phyloP scores from a whole-genome alignment of 2,888 invertebrate species.

The Unio delphinus region DNA sequence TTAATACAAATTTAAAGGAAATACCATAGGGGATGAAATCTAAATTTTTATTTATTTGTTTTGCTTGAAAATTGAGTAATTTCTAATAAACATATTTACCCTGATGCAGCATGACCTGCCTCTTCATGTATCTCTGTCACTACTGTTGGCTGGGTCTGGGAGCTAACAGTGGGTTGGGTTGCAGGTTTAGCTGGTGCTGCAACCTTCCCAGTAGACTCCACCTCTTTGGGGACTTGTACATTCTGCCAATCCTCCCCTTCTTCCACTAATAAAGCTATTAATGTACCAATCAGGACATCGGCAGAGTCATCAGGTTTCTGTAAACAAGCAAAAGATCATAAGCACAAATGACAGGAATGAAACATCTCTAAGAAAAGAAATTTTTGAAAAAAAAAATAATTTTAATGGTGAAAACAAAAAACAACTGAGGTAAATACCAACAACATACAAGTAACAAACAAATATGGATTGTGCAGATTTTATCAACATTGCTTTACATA shows the following conservation, averaged over 20 bases:
- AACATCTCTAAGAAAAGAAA: background rate
- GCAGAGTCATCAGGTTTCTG: slow-evolving; percentile 74
- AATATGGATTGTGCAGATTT: too few species aligned
- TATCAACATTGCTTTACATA: too few species aligned
- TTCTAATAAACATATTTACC: too few species aligned
- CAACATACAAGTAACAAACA: too few species aligned
- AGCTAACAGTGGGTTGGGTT: slow-evolving; percentile 22
- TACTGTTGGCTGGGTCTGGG: slow-evolving; percentile 19
- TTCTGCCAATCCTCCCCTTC: slow-evolving; percentile 79
- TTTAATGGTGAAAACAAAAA: background rate
- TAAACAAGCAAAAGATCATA: slow-evolving; percentile 6
- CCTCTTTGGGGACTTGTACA: slow-evolving; percentile 59
- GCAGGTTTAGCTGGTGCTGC: slow-evolving; percentile 6
- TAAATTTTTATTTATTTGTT: too few species aligned
- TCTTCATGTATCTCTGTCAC: too few species aligned
- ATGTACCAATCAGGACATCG: slow-evolving; percentile 74
- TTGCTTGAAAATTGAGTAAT: too few species aligned
- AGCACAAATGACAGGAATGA: background rate
- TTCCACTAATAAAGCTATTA: slow-evolving; percentile 78
- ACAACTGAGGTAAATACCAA: background rate
- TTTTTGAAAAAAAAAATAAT: background rate
- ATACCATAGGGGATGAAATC: too few species aligned
- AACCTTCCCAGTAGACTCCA: slow-evolving; percentile 9
- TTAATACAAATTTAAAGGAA: too few species aligned
- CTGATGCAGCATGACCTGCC: too few species aligned